Evolutionary conservation across 2,797 vertebrate species (phyloP).

Genomic region (Acridotheres tristis): DNA sequence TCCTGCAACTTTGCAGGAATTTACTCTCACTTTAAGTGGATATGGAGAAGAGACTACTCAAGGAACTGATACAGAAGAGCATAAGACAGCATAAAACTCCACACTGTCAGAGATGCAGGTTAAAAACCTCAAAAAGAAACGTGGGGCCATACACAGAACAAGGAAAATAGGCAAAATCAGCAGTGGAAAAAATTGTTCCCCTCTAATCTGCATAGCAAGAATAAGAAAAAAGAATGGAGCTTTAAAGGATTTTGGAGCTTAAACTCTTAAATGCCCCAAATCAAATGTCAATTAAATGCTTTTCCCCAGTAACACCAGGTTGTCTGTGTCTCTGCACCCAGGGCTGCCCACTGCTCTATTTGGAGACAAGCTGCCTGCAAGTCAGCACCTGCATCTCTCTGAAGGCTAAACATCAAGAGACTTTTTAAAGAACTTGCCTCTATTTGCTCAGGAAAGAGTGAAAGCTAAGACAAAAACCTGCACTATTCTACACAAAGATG

Average conservation of each 20-base stretch:
- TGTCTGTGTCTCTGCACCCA: not conserved
- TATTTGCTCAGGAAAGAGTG: not conserved
- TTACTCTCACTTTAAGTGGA: not conserved
- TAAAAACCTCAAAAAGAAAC: not conserved
- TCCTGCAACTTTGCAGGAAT: not conserved
- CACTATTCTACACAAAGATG: not conserved
- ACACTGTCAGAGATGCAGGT: not conserved
- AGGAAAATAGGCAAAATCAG: not conserved
- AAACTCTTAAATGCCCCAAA: not conserved
- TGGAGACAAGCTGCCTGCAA: not conserved
- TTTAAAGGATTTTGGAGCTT: not conserved
- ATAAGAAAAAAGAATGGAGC: not conserved
- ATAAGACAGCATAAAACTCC: not conserved
- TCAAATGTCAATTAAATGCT: not conserved
- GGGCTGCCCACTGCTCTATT: not conserved
- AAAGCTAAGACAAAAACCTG: not conserved
- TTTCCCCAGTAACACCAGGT: not conserved
- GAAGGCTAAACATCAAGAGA: not conserved
- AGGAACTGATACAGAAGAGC: not conserved
- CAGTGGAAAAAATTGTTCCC: not conserved
- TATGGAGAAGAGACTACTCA: not conserved
- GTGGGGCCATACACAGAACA: not conserved
- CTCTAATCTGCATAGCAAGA: not conserved
- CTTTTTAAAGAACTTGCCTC: not conserved
- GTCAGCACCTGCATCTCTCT: not conserved